Evolutionary conservation across 2,797 vertebrate genomes (phyloP).

Genomic region (Spondyliosoma cantharus): DNA sequence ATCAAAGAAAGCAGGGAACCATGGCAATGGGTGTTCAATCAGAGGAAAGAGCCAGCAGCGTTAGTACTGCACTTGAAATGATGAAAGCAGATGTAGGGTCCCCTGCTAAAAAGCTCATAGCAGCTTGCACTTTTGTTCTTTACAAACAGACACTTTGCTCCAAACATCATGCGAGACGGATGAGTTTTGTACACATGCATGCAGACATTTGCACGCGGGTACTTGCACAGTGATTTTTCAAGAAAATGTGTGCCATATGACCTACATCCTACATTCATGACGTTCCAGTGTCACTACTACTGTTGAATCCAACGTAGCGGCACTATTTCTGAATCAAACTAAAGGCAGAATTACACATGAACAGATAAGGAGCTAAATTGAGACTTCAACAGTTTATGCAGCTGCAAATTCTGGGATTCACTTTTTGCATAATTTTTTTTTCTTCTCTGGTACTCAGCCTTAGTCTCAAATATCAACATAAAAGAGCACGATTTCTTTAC

Average conservation of each 20-base stretch:
- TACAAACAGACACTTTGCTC: slow-evolving; percentile 12
- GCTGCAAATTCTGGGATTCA: slow-evolving; percentile 23
- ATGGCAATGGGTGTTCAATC: slow-evolving; percentile 86
- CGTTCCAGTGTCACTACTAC: not conserved
- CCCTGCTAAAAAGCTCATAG: slow-evolving; percentile 20
- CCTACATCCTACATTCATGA: not conserved
- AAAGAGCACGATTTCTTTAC: not conserved
- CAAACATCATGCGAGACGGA: not conserved
- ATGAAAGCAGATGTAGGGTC: slow-evolving; percentile 44
- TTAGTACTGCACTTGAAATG: slow-evolving; percentile 53
- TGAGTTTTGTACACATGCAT: slow-evolving; percentile 13
- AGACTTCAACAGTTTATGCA: slow-evolving; percentile 13
- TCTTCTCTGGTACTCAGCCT: not conserved
- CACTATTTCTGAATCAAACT: not conserved
- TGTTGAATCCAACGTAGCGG: slow-evolving; percentile 2
- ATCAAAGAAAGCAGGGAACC: slow-evolving; percentile 82
- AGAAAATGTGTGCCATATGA: slow-evolving; percentile 1
- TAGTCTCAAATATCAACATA: not conserved
- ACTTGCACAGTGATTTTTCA: slow-evolving; percentile 27
- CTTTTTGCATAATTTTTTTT: slow-evolving; percentile 24
- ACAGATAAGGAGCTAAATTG: not conserved
- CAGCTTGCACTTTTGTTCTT: slow-evolving; percentile 1
- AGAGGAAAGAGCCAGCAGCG: slow-evolving; percentile 69
- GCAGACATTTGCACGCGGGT: slow-evolving; percentile 8
- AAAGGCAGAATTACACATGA: not conserved